phyloP scores from a whole-genome alignment of 2,888 invertebrate species.

The Meteorus colon region DNA sequence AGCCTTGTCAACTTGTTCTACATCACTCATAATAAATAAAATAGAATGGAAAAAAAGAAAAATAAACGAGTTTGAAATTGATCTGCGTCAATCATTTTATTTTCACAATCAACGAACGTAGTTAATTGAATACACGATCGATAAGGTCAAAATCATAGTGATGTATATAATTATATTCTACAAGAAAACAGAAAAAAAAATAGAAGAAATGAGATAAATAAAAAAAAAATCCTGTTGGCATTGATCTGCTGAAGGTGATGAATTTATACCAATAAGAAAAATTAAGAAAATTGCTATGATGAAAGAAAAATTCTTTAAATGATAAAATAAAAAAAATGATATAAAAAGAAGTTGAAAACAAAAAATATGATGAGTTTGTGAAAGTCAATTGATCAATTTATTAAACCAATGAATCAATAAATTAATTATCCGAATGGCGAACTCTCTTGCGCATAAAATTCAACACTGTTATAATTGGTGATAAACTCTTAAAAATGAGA shows the following conservation, averaged over 20 bases:
- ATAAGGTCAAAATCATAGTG: not conserved
- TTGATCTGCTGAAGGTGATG: not conserved
- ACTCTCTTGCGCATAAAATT: conserved; percentile 26
- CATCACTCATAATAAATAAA: no score
- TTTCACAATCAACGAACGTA: not conserved
- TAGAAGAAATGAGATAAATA: not conserved
- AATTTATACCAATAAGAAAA: not conserved
- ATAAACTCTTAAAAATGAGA: not conserved
- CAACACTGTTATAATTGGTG: conserved; percentile 20
- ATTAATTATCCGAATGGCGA: conserved; percentile 45
- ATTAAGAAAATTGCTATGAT: not conserved
- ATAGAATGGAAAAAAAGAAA: not conserved
- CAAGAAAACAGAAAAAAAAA: not conserved
- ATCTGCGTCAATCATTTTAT: not conserved
- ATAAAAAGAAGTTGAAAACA: not conserved
- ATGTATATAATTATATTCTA: not conserved
- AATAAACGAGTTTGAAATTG: not conserved
- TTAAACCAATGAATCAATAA: conserved; percentile 46
- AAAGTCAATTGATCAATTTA: conserved; percentile 46
- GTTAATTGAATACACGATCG: not conserved
- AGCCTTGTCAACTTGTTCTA: no score
- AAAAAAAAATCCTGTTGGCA: not conserved
- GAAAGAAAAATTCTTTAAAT: not conserved
- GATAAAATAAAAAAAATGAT: not conserved
- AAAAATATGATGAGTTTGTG: not conserved